phyloP scores from a whole-genome alignment of 2,113 vertebrate genomes.

The Cebidichthys violaceus region DNA sequence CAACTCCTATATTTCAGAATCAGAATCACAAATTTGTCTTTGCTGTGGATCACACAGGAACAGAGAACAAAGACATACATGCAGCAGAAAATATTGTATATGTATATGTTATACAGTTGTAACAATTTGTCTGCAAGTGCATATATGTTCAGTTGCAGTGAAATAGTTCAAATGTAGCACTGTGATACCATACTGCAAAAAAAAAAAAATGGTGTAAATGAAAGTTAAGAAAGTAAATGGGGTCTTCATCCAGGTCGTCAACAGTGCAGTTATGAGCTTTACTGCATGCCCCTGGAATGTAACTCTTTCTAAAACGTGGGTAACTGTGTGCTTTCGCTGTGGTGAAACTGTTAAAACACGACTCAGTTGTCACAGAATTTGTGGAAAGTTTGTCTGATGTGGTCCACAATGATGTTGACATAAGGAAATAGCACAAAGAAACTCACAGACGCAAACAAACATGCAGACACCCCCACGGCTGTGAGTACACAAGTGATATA shows the following conservation, averaged over 20 bases:
- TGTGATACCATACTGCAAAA: not conserved
- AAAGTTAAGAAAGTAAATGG: slow-evolving; percentile 7
- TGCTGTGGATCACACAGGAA: not conserved
- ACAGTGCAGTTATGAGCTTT: slow-evolving; percentile 7
- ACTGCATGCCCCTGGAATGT: not conserved
- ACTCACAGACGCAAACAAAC: slow-evolving; percentile 33
- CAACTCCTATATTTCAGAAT: not conserved
- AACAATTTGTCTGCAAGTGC: not conserved
- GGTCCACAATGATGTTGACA: slow-evolving; percentile 41
- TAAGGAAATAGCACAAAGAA: slow-evolving; percentile 42
- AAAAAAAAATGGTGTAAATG: not conserved
- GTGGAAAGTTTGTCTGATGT: slow-evolving; percentile 37
- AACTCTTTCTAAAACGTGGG: not conserved
- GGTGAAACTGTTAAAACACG: slow-evolving; percentile 33
- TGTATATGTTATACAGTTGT: too few species aligned
- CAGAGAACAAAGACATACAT: not conserved
- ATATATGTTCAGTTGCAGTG: not conserved
- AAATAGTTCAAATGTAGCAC: not conserved
- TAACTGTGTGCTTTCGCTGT: slow-evolving; percentile 4
- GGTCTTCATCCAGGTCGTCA: not conserved
- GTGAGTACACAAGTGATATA: slow-evolving; percentile 47
- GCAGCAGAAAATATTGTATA: not conserved
- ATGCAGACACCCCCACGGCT: slow-evolving; percentile 51
- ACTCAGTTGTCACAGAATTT: slow-evolving; percentile 16
- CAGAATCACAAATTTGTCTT: not conserved